Evolutionary conservation across 2,888 invertebrate species (phyloP), one percentile per base, ranked within the genome.

Genomic region (Polia nebulosa): DNA sequence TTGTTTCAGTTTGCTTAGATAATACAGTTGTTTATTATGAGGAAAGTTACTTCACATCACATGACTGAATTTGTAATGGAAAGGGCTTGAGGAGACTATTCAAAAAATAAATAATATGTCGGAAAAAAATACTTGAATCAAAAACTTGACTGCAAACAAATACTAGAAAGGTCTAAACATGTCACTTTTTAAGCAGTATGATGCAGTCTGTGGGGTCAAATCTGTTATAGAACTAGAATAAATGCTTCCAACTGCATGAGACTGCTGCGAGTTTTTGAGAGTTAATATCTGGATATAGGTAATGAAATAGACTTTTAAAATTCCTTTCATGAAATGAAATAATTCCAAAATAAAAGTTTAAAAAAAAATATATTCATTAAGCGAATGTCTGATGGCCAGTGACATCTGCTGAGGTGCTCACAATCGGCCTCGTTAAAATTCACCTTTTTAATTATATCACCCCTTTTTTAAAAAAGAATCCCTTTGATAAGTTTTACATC

Each of bases 361-460:
- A 67, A 69, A 68, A 68, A 17, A 15, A 65, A 56, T 69, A 70
- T 66, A 67, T 64, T 80, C 79, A 81, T 81, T 73, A 73, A 55
- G 39, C 45, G 62, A 76, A 72, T 72, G 55, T 63, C 69, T 29
- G 49, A 56, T 65, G 39, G 80, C 68, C 72, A 65, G 73, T 85
- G 88, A 87, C 89, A 85, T 80, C 83, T 86, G 85, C 85, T 72
- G 76, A 66, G 84, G 66, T 69, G 77, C 68, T 73, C 77, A 89
- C 87, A 90, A 89, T 89, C 88, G 76, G 81, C 80, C 85, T 92
- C 91, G 89, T 92, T 91, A 92, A 89, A 90, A 90, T 90, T 89
- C 86, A 88, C 89, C 85, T 88, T 91, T 92, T 90, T 91, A 92
- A 92, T 91, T 91, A 91, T 89, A 90, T 88, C 83, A 75, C 81